Conservation (phyloP, 2,888 invertebrate species). For the Trichopoda pennipes region DNA sequence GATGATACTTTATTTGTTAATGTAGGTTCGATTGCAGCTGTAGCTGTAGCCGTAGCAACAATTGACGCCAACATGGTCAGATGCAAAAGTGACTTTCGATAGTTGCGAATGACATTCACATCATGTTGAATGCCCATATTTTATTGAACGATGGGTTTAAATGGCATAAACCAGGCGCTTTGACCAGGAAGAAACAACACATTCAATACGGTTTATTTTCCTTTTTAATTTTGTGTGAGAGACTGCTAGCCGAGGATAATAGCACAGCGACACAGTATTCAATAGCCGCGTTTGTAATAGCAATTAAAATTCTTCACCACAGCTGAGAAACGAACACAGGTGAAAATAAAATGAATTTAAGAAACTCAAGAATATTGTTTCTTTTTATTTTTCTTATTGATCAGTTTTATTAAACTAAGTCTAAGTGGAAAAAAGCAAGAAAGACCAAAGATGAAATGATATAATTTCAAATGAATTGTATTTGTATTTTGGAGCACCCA, state of each 20-base stretch:
- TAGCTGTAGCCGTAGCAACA: slow-evolving; percentile 72
- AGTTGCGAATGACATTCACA: slow-evolving; percentile 71
- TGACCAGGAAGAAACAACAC: slow-evolving; percentile 24
- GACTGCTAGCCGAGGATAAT: background rate
- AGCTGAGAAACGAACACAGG: background rate
- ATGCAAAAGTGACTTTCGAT: slow-evolving; percentile 73
- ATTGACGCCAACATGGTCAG: slow-evolving; percentile 76
- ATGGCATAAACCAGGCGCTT: background rate
- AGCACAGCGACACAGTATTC: background rate
- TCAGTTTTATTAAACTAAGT: slow-evolving; percentile 54
- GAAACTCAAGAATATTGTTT: slow-evolving; percentile 6
- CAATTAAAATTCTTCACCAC: background rate
- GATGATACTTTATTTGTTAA: slow-evolving; percentile 27
- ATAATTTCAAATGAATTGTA: slow-evolving; percentile 71
- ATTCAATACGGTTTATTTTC: slow-evolving; percentile 32
- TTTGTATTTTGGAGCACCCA: slow-evolving; percentile 61
- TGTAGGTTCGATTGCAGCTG: slow-evolving; percentile 52
- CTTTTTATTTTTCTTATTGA: slow-evolving; percentile 2
- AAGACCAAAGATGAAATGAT: slow-evolving; percentile 58
- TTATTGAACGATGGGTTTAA: slow-evolving; percentile 21
- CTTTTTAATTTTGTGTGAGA: background rate
- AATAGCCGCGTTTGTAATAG: background rate
- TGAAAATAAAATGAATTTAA: background rate
- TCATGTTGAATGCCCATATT: slow-evolving; percentile 75
- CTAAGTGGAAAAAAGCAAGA: slow-evolving; percentile 32